A percentile compares a stretch with the other conserved stretches of the same genome.
These are phyloP conservation scores for Leptopilina syphax DNA, from an alignment of 2,888 invertebrate species.

Conservation along the genomic window DNA sequence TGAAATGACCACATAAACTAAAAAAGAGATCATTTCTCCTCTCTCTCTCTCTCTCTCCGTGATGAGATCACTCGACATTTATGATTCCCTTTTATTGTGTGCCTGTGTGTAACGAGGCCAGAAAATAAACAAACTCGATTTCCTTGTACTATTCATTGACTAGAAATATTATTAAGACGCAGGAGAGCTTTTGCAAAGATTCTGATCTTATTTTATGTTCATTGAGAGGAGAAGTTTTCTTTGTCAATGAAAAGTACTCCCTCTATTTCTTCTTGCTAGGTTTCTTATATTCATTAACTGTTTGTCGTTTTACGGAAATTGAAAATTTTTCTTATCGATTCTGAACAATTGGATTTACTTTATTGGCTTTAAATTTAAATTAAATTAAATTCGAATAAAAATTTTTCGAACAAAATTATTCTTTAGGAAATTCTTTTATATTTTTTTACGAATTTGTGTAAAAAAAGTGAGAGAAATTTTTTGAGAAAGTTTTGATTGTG, in stretches of 20 bases:
- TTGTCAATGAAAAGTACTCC: conserved; percentile 11
- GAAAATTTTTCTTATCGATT: too few species aligned
- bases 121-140: conserved; percentile 23
- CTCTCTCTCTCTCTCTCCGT: not conserved
- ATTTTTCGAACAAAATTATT: too few species aligned
- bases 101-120: not conserved
- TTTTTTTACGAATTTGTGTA: too few species aligned
- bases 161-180: conserved; percentile 23
- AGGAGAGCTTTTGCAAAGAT: not conserved
- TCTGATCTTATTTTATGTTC: not conserved
- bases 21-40: conserved; percentile 15
- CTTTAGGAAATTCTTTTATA: too few species aligned
- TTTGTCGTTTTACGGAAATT: too few species aligned
- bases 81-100: not conserved
- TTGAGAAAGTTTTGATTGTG: too few species aligned
- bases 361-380: too few species aligned
- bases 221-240: conserved; percentile 8
- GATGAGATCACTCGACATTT: conserved; percentile 12
- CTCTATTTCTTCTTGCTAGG: too few species aligned
- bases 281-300: not conserved
- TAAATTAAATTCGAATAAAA: too few species aligned
- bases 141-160: conserved; percentile 26
- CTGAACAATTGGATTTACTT: too few species aligned
- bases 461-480: too few species aligned
- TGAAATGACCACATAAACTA: not conserved